A percentile compares a stretch with the other conserved stretches of the same genome.
Conservation (phyloP, 1,140 invertebrate species). For the Diorhabda sublineata region DNA sequence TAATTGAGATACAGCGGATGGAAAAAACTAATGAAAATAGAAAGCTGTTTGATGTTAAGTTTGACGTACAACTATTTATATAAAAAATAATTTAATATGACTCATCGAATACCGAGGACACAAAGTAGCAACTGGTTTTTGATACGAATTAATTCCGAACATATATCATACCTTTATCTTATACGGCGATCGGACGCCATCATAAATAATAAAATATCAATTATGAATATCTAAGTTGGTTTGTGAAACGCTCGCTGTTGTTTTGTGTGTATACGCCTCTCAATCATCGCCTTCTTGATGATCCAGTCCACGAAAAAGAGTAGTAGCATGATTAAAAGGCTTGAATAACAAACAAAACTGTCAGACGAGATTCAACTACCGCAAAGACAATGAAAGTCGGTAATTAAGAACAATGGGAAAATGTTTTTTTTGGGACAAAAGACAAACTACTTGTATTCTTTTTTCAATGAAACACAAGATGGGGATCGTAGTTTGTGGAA, state of each 20-base stretch:
- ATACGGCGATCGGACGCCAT: conserved; percentile 26
- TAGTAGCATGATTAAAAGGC: too few relatives aligned
- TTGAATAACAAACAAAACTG: too few relatives aligned
- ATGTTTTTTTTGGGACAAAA: too few relatives aligned
- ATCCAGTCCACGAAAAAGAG: background rate
- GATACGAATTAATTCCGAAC: conserved; percentile 28
- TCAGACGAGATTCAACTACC: too few relatives aligned
- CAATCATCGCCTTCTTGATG: conserved; percentile 25
- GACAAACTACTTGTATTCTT: too few relatives aligned
- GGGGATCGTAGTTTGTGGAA: too few relatives aligned
- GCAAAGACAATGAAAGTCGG: conserved; percentile 6
- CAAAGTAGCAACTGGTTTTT: conserved; percentile 19
- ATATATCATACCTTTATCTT: conserved; percentile 32
- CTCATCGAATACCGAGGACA: conserved; percentile 3
- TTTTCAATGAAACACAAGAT: too few relatives aligned
- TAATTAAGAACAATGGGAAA: background rate
- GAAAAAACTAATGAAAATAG: too few relatives aligned
- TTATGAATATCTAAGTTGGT: conserved; percentile 39
- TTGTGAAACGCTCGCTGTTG: conserved; percentile 24
- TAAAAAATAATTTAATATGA: too few relatives aligned
- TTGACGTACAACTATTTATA: too few relatives aligned
- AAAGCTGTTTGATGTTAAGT: too few relatives aligned
- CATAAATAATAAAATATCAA: conserved; percentile 41
- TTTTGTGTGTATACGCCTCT: conserved; percentile 25
- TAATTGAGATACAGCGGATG: too few relatives aligned